Conservation (phyloP, 2,113 vertebrate genomes). For the Rhodinocichla rosea region DNA sequence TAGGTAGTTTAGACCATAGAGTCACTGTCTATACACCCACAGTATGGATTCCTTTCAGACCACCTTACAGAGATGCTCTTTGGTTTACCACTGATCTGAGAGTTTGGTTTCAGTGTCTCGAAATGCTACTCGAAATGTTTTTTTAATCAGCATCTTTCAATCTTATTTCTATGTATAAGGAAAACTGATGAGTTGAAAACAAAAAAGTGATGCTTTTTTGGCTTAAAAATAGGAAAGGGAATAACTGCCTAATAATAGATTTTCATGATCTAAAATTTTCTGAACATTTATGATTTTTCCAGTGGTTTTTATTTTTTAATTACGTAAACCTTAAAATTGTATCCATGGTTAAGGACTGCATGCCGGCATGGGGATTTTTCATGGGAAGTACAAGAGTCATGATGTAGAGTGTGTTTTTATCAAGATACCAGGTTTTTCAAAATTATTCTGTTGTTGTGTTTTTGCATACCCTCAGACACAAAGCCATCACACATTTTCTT, state of each 20-base stretch:
- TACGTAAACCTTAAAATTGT: not conserved
- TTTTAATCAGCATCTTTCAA: not conserved
- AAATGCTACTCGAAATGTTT: not conserved
- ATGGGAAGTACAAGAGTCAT: not conserved
- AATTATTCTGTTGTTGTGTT: not conserved
- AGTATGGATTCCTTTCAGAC: not conserved
- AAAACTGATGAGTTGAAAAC: not conserved
- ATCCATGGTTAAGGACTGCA: not conserved
- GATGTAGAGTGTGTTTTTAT: not conserved
- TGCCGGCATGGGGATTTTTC: not conserved
- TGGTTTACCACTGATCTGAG: not conserved
- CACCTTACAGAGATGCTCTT: not conserved
- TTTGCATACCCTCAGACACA: not conserved
- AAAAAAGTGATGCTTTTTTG: not conserved
- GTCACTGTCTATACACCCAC: not conserved
- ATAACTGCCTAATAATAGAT: not conserved
- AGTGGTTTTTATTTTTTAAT: not conserved
- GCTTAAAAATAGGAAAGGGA: not conserved
- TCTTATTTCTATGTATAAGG: not conserved
- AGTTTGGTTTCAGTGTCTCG: not conserved
- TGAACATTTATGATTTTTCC: not conserved
- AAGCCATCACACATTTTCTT: not conserved
- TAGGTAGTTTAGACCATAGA: not conserved
- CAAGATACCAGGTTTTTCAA: not conserved
- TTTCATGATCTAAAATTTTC: not conserved